A percentile compares a stretch with the other conserved stretches of the same genome.
phyloP scores from a whole-genome alignment of 2,797 vertebrate species.

The Luscinia megarhynchos region DNA sequence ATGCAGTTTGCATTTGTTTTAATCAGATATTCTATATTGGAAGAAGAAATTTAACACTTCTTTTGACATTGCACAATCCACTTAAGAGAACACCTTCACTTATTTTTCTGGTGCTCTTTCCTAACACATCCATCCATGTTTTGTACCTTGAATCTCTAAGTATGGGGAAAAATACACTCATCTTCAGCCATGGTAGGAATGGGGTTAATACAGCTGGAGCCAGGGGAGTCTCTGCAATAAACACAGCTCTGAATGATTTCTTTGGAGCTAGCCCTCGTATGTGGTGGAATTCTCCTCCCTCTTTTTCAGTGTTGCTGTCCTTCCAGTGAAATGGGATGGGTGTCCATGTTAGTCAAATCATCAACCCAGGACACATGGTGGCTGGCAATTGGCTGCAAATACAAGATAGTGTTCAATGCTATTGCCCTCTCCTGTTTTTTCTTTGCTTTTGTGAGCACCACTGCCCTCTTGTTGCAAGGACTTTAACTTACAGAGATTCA shows the following conservation, averaged over 20 bases:
- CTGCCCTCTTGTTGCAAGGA: neutral
- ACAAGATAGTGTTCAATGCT: neutral
- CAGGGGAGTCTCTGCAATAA: neutral
- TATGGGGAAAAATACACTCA: neutral
- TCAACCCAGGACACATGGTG: too few species aligned
- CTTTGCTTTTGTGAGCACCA: neutral
- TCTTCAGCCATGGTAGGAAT: neutral
- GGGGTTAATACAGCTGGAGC: neutral
- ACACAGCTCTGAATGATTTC: neutral
- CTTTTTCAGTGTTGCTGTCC: neutral
- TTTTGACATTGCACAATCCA: neutral
- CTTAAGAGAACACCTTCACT: neutral
- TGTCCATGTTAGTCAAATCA: too few species aligned
- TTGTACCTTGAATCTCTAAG: neutral
- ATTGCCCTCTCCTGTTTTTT: neutral
- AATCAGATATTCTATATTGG: conserved; percentile 3
- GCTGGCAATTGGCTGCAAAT: neutral
- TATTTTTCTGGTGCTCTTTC: neutral
- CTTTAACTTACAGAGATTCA: neutral
- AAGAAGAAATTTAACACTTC: conserved; percentile 30
- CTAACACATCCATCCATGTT: neutral
- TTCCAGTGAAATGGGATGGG: neutral
- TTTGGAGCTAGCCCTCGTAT: neutral
- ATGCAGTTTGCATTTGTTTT: conserved; percentile 37
- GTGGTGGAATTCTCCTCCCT: neutral